A percentile compares a stretch with the other conserved stretches of the same genome.
Conservation (phyloP, 2,113 vertebrate species). For the Pelusios castaneus region DNA sequence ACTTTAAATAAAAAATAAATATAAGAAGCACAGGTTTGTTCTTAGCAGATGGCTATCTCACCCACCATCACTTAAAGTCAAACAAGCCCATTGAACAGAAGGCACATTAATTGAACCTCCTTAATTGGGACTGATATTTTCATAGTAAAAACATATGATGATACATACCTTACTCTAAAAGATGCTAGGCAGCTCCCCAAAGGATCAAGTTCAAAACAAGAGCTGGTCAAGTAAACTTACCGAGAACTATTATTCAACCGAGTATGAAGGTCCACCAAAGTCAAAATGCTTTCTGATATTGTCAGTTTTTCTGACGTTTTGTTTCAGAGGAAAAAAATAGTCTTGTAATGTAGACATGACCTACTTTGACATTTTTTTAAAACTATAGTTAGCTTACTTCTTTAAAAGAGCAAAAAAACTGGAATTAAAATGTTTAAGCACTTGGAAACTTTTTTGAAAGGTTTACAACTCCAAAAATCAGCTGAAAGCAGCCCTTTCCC, state of each 20-base stretch:
- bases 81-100: not conserved
- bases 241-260: not conserved
- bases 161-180: too few relatives aligned
- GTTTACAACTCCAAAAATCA: not conserved
- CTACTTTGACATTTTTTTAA: too few relatives aligned
- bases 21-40: not conserved
- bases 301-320: not conserved
- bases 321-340: not conserved
- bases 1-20: not conserved
- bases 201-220: not conserved
- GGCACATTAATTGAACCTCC: not conserved
- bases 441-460: not conserved
- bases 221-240: not conserved
- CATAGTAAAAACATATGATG: not conserved
- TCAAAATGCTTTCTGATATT: not conserved
- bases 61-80: conserved; percentile 28
- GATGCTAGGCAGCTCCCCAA: not conserved
- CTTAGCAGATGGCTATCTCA: conserved; percentile 23
- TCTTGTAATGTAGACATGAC: too few relatives aligned
- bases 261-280: not conserved
- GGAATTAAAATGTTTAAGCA: not conserved
- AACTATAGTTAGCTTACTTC: not conserved
- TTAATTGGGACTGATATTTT: not conserved
- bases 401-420: not conserved
- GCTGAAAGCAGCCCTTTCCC: not conserved